Evolutionary conservation across 2,797 vertebrate species (phyloP).

Genomic region (Triplophysa bombifrons): DNA sequence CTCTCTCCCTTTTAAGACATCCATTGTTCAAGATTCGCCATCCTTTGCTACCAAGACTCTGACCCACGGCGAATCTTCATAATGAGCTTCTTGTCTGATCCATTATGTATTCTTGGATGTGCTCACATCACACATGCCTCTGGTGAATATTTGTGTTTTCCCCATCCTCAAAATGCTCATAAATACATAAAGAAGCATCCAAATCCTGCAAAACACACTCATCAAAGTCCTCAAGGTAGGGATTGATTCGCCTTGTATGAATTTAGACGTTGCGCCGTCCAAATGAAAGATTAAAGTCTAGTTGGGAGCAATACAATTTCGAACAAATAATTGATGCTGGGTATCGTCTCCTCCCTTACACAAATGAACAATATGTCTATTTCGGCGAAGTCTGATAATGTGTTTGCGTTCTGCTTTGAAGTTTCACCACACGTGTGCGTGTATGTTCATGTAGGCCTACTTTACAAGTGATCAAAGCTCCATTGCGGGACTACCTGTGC

Average conservation of each 20-base stretch:
- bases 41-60: slow-evolving; percentile 73
- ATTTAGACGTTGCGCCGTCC: slow-evolving; percentile 70
- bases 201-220: slow-evolving; percentile 52
- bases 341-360: slow-evolving; percentile 78
- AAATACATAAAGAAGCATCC: slow-evolving; percentile 37
- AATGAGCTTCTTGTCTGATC: slow-evolving; percentile 58
- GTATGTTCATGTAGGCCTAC: slow-evolving; percentile 42
- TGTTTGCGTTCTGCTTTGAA: slow-evolving; percentile 72
- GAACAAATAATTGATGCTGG: slow-evolving; percentile 73
- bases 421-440: slow-evolving; percentile 44
- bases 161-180: slow-evolving; percentile 46
- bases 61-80: slow-evolving; percentile 54
- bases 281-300: slow-evolving; percentile 67
- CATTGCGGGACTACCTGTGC: slow-evolving; percentile 69
- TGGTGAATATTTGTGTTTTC: slow-evolving; percentile 50
- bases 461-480: slow-evolving; percentile 77
- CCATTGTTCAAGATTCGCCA: slow-evolving; percentile 82
- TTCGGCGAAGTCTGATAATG: slow-evolving; percentile 69
- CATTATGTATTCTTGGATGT: slow-evolving; percentile 56
- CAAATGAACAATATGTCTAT: slow-evolving; percentile 79
- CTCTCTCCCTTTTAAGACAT: slow-evolving; percentile 77
- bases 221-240: slow-evolving; percentile 64
- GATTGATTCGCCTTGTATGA: slow-evolving; percentile 63
- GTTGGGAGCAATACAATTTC: slow-evolving; percentile 38
- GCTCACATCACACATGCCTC: slow-evolving; percentile 52